phyloP scores from a whole-genome alignment of 2,888 invertebrate species.

The Diachrysia chrysitis region DNA sequence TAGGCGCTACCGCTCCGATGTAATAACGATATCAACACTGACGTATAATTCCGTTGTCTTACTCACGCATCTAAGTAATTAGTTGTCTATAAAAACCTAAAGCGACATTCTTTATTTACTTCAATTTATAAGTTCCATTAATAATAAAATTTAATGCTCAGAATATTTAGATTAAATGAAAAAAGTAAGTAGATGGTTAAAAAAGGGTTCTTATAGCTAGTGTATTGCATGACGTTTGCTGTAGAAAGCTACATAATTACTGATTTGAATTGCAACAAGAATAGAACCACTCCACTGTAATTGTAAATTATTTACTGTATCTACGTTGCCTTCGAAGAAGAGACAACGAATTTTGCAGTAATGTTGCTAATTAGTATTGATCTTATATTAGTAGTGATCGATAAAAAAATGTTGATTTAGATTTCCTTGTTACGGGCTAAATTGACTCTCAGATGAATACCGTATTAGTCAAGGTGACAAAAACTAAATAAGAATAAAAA shows the following conservation, averaged over 20 bases:
- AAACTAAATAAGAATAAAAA: background rate
- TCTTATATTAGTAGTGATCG: too few species aligned
- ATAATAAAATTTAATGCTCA: too few species aligned
- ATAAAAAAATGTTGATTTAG: too few species aligned
- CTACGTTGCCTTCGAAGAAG: background rate
- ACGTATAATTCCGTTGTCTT: conserved; percentile 11
- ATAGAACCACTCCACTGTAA: background rate
- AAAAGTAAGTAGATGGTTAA: background rate
- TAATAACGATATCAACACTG: background rate
- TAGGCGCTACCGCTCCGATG: conserved; percentile 2
- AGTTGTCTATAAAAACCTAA: conserved; percentile 15
- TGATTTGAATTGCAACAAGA: background rate
- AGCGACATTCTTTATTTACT: conserved; percentile 2
- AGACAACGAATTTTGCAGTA: too few species aligned
- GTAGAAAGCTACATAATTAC: too few species aligned
- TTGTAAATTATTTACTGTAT: background rate
- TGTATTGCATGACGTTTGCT: too few species aligned
- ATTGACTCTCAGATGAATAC: background rate
- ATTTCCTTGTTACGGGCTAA: too few species aligned
- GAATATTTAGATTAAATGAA: background rate
- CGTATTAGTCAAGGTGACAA: background rate
- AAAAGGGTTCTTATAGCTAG: background rate
- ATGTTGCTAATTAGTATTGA: too few species aligned
- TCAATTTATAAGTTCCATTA: background rate
- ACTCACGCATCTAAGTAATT: conserved; percentile 30